A percentile compares a stretch with the other conserved stretches of the same genome.
phyloP scores from a whole-genome alignment of 2,888 invertebrate genomes.

The Leucozona laternaria region DNA sequence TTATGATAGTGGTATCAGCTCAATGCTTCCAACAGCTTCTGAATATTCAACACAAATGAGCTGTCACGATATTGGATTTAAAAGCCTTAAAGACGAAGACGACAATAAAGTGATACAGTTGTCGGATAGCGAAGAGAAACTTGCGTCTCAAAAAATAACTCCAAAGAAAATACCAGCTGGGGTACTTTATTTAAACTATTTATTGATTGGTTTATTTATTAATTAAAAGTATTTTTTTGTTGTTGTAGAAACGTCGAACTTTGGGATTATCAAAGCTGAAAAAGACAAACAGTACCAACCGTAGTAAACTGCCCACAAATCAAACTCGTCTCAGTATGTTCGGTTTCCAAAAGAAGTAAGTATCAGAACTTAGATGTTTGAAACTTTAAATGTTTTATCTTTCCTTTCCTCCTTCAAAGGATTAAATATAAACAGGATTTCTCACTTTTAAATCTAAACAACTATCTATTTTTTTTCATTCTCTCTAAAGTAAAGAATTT shows the following conservation, averaged over 20 bases:
- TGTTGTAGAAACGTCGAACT: constrained; percentile 34
- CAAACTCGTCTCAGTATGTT: constrained; percentile 88
- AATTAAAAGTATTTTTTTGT: not conserved
- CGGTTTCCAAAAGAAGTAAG: constrained; percentile 86
- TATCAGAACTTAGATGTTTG: not conserved
- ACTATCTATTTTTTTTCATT: too few species aligned
- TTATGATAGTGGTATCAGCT: constrained; percentile 50
- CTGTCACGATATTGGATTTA: not conserved
- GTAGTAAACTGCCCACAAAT: constrained; percentile 78
- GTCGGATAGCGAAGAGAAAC: constrained; percentile 47
- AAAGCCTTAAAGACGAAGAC: not conserved
- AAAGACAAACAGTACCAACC: constrained; percentile 14
- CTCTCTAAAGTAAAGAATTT: too few species aligned
- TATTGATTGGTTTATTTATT: not conserved
- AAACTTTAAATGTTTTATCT: too few species aligned
- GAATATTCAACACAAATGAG: constrained; percentile 37
- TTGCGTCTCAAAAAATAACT: not conserved
- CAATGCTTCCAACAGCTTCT: constrained; percentile 24
- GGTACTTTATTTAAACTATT: constrained; percentile 1
- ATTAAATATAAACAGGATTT: too few species aligned
- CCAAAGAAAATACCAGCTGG: constrained; percentile 41
- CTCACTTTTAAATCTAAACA: too few species aligned
- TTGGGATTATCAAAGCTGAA: constrained; percentile 48
- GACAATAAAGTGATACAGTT: constrained; percentile 40
- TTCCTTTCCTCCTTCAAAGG: too few species aligned